These are phyloP conservation scores for Bombus turneri DNA, from an alignment of 1,140 invertebrate genomes.

Conservation along the genomic window DNA sequence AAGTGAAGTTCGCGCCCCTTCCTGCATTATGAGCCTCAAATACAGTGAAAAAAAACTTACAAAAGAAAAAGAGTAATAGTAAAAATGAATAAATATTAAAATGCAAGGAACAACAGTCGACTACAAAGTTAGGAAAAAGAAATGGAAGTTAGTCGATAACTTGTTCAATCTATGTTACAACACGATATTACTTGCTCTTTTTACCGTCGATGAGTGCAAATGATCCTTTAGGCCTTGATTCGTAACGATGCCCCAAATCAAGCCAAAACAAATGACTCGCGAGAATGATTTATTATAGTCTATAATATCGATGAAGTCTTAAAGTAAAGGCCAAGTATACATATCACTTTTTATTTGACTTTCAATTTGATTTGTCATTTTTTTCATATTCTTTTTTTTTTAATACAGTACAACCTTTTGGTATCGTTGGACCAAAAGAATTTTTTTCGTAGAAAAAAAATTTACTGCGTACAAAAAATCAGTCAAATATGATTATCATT, in stretches of 20 bases:
- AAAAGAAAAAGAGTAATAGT: slow-evolving; percentile 7
- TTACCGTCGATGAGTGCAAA: slow-evolving; percentile 2
- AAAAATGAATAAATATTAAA: slow-evolving; percentile 47
- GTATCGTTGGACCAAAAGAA: slow-evolving; percentile 11
- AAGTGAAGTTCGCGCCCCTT: slow-evolving; percentile 57
- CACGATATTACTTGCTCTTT: background rate
- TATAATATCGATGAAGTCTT: slow-evolving; percentile 23
- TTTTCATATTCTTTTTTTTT: background rate
- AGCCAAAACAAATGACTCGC: slow-evolving; percentile 3
- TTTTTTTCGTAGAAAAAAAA: background rate
- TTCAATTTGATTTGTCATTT: slow-evolving; percentile 22
- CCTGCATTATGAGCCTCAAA: slow-evolving; percentile 39
- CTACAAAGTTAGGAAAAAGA: slow-evolving; percentile 27
- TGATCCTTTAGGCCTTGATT: slow-evolving; percentile 30
- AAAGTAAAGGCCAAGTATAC: slow-evolving; percentile 14
- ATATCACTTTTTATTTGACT: slow-evolving; percentile 30
- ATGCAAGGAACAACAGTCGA: slow-evolving; percentile 48
- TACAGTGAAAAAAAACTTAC: slow-evolving; percentile 4
- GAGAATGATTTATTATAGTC: background rate
- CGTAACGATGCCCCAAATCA: slow-evolving; percentile 11
- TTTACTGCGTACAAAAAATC: slow-evolving; percentile 15
- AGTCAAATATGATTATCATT: slow-evolving; percentile 30
- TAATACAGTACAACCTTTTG: slow-evolving; percentile 13
- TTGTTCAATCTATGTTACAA: slow-evolving; percentile 10
- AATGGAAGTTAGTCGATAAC: slow-evolving; percentile 17